Evolutionary conservation across 2,113 vertebrate species (phyloP).

Genomic region (Pterophyllum scalare): DNA sequence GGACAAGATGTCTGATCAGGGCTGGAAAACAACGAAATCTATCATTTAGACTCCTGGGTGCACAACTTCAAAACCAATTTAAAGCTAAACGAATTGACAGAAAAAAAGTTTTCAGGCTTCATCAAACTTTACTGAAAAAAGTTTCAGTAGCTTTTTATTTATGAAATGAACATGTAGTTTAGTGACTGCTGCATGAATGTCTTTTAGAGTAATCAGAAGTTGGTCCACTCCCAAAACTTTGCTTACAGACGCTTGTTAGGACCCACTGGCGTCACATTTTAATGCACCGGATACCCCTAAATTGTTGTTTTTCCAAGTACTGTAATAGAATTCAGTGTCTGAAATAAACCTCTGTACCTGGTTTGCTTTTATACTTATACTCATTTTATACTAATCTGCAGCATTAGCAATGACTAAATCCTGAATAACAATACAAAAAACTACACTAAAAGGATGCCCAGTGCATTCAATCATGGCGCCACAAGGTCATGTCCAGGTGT

Average conservation of each 20-base stretch:
- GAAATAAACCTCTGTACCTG: too few relatives aligned
- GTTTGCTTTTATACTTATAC: too few relatives aligned
- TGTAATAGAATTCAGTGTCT: too few relatives aligned
- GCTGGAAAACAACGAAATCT: neutral
- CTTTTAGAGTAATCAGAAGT: neutral
- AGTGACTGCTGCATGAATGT: neutral
- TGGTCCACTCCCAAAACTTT: too few relatives aligned
- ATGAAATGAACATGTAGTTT: neutral
- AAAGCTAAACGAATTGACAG: too few relatives aligned
- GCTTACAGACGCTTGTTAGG: too few relatives aligned
- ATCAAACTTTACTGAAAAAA: neutral
- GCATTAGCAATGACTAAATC: neutral
- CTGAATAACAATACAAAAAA: neutral
- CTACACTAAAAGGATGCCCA: accelerated
- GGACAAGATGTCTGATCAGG: neutral
- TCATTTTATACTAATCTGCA: neutral
- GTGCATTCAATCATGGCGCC: neutral
- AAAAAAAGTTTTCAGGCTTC: neutral
- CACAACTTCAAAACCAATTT: neutral
- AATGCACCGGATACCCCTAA: too few relatives aligned
- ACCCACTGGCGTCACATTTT: too few relatives aligned
- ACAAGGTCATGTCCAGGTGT: neutral
- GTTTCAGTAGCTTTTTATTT: neutral
- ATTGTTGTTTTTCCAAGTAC: too few relatives aligned
- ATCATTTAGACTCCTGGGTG: neutral